phyloP scores from a whole-genome alignment of 2,113 vertebrate species.

The Syngnathoides biaculeatus region DNA sequence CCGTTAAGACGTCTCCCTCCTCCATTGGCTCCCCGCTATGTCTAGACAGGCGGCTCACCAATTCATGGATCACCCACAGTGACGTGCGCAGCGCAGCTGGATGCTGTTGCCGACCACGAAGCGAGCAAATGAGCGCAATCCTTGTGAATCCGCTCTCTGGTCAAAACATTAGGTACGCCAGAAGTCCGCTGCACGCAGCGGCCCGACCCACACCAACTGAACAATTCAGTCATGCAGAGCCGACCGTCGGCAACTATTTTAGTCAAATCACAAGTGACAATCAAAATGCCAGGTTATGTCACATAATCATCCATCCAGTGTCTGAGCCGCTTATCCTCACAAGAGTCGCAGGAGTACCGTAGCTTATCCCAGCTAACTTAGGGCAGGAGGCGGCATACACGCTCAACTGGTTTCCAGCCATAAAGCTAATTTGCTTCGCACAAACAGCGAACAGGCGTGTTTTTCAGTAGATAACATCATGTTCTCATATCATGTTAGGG shows the following conservation, averaged over 20 bases:
- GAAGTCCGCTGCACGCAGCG: background rate
- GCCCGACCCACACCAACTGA: background rate
- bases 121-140: constrained; percentile 10
- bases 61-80: constrained; percentile 60
- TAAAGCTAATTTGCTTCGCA: no score
- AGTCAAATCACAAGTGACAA: background rate
- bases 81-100: constrained; percentile 43
- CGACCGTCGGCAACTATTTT: no score
- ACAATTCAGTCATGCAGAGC: background rate
- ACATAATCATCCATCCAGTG: background rate
- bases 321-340: no score
- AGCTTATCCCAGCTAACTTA: no score
- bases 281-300: background rate
- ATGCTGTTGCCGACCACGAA: background rate
- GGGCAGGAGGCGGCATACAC: no score
- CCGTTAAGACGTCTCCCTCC: constrained; percentile 19
- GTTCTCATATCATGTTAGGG: no score
- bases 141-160: background rate
- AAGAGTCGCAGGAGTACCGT: no score
- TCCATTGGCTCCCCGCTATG: constrained; percentile 30
- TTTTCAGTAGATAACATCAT: no score
- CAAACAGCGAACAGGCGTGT: no score
- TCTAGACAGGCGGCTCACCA: constrained; percentile 57
- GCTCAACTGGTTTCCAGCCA: no score
- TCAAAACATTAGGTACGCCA: background rate